phyloP scores from a whole-genome alignment of 2,888 invertebrate genomes.

The Drosophila heteroneura region DNA sequence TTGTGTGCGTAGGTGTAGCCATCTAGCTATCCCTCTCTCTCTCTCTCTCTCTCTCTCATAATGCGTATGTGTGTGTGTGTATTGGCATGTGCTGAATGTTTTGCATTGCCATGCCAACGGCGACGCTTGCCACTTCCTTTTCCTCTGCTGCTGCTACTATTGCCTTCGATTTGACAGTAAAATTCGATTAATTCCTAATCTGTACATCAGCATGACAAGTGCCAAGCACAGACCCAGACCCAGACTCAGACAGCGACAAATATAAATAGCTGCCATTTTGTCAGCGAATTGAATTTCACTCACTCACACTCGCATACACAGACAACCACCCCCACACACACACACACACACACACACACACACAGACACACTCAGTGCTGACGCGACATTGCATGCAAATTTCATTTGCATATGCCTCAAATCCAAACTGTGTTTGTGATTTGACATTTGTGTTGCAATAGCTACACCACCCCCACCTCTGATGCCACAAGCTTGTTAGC shows the following conservation, averaged over 20 bases:
- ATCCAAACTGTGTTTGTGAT: constrained; percentile 27
- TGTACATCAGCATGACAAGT: constrained; percentile 74
- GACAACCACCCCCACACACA: constrained; percentile 5
- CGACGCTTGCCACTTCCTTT: constrained; percentile 59
- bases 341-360: background rate
- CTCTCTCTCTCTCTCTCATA: background rate
- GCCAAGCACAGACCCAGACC: constrained; percentile 39
- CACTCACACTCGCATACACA: constrained; percentile 16
- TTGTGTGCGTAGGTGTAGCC: constrained; percentile 49
- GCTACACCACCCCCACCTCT: background rate
- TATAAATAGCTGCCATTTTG: constrained; percentile 79
- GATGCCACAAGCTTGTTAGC: background rate
- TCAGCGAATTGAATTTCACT: constrained; percentile 60
- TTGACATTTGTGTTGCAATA: constrained; percentile 29
- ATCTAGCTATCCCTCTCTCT: constrained; percentile 22
- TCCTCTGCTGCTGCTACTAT: constrained; percentile 37
- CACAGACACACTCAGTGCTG: constrained; percentile 13
- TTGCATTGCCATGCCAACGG: constrained; percentile 77
- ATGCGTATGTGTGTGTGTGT: constrained; percentile 31
- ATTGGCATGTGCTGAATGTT: constrained; percentile 65
- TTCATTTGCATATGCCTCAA: constrained; percentile 43
- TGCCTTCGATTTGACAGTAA: constrained; percentile 76
- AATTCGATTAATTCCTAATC: constrained; percentile 81
- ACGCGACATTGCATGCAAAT: constrained; percentile 69
- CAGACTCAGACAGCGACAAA: constrained; percentile 51